Evolutionary conservation across 2,113 vertebrate genomes (phyloP).

Genomic region (Alectura lathami): DNA sequence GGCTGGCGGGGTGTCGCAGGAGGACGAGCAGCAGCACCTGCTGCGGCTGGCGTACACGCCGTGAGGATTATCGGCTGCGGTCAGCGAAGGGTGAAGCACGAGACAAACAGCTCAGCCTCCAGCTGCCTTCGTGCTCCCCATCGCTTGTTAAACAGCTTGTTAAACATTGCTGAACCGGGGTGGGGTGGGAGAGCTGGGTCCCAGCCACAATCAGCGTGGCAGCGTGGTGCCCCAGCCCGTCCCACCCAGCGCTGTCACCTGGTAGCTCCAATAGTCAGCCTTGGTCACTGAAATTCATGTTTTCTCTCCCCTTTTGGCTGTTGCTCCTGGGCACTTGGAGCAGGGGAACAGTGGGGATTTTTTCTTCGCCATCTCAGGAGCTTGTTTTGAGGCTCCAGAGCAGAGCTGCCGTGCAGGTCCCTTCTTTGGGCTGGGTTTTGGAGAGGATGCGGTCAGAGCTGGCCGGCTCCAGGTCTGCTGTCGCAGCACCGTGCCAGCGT

Average conservation of each 20-base stretch:
- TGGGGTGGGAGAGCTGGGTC: too few species aligned
- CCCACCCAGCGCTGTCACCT: not conserved
- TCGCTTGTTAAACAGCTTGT: too few species aligned
- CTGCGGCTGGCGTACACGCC: rapidly evolving
- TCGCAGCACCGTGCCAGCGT: not conserved
- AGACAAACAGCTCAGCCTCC: not conserved
- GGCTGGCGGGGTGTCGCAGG: not conserved
- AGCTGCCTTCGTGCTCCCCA: not conserved
- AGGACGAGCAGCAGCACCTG: not conserved
- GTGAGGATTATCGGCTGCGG: not conserved
- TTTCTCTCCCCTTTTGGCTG: not conserved
- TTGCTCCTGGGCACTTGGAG: not conserved
- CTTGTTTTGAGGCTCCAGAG: not conserved
- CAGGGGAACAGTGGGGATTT: too few species aligned
- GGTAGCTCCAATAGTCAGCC: not conserved
- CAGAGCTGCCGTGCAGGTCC: not conserved
- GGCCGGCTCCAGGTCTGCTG: not conserved
- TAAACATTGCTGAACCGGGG: rapidly evolving
- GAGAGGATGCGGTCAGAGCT: not conserved
- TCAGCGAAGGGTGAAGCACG: not conserved
- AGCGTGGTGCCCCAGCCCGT: not conserved
- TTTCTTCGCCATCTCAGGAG: not conserved
- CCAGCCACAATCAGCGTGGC: rapidly evolving
- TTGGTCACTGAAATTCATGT: not conserved
- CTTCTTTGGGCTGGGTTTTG: not conserved